These are phyloP conservation scores for Zhengitettix transpicula DNA, from an alignment of 2,888 invertebrate genomes.

Conservation along the genomic window DNA sequence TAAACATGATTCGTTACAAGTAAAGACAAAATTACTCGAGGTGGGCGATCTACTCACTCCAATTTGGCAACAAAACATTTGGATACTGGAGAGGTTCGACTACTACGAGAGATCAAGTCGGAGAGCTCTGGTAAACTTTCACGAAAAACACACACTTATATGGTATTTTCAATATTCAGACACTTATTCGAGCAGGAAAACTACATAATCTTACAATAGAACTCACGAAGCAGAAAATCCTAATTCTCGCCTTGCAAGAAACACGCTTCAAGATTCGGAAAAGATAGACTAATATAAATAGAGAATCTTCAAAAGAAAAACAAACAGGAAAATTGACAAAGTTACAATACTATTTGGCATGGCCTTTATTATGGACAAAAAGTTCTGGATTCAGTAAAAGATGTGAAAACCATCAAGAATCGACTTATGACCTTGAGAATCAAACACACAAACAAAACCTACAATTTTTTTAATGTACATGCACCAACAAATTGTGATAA, in stretches of 20 bases:
- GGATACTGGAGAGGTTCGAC: not conserved
- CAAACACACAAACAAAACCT: slow-evolving; percentile 5
- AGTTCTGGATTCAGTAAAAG: slow-evolving; percentile 1
- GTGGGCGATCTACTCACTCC: not conserved
- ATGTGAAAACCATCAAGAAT: slow-evolving; percentile 4
- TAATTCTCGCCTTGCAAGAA: slow-evolving; percentile 6
- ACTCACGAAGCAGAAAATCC: slow-evolving; percentile 2
- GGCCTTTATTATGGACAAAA: slow-evolving; percentile 4
- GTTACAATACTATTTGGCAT: slow-evolving; percentile 1
- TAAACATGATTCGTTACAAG: not conserved
- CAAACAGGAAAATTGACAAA: not conserved
- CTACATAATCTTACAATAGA: too few species aligned
- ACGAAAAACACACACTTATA: not conserved
- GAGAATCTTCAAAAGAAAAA: not conserved
- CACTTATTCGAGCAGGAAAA: slow-evolving; percentile 5
- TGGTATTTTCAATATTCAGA: slow-evolving; percentile 1
- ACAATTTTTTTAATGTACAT: slow-evolving; percentile 7
- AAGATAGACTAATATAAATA: slow-evolving; percentile 4
- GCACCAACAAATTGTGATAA: slow-evolving; percentile 6
- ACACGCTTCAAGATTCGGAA: slow-evolving; percentile 3
- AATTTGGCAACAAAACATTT: not conserved
- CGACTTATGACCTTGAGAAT: slow-evolving; percentile 2
- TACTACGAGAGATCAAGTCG: not conserved
- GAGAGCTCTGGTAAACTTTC: not conserved
- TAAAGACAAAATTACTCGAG: slow-evolving; percentile 1